Conservation (phyloP, 2,888 invertebrate species). For the Drosophila nr. fundita region DNA sequence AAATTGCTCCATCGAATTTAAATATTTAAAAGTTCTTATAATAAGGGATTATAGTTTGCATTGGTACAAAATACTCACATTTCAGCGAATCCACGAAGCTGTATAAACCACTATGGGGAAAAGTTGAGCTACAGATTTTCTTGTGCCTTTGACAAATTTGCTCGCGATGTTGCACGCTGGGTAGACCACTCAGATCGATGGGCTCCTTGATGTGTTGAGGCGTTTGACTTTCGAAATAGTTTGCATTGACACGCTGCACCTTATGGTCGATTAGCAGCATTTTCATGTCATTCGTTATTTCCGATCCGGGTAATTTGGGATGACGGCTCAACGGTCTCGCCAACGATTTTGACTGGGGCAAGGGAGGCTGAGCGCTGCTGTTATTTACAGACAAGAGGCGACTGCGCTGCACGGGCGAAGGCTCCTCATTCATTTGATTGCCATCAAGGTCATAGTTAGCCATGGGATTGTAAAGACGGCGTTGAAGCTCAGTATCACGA, state of each 20-base stretch:
- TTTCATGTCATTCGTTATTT: slow-evolving; percentile 39
- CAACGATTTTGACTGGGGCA: background rate
- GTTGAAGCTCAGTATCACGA: slow-evolving; percentile 43
- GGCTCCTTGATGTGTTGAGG: slow-evolving; percentile 55
- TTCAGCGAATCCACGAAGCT: slow-evolving; percentile 60
- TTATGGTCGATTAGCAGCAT: slow-evolving; percentile 39
- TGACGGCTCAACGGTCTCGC: background rate
- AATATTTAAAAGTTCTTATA: background rate
- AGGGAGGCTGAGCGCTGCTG: background rate
- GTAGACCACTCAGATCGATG: slow-evolving; percentile 55
- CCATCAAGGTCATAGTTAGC: slow-evolving; percentile 22
- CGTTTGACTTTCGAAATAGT: slow-evolving; percentile 44
- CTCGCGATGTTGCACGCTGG: slow-evolving; percentile 33
- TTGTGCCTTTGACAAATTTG: slow-evolving; percentile 51
- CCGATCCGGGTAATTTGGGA: background rate
- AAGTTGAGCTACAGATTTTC: slow-evolving; percentile 21
- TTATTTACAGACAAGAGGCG: slow-evolving; percentile 6
- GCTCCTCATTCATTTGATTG: slow-evolving; percentile 10
- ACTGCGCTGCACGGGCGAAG: background rate
- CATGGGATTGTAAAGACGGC: slow-evolving; percentile 66
- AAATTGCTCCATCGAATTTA: background rate
- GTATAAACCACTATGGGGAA: slow-evolving; percentile 34
- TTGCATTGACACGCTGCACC: slow-evolving; percentile 47
- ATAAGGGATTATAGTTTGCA: background rate
- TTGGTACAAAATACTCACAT: slow-evolving; percentile 35